Evolutionary conservation across 2,113 vertebrate genomes (phyloP), one percentile per base, ranked within the genome.

Genomic region (Perca flavescens): DNA sequence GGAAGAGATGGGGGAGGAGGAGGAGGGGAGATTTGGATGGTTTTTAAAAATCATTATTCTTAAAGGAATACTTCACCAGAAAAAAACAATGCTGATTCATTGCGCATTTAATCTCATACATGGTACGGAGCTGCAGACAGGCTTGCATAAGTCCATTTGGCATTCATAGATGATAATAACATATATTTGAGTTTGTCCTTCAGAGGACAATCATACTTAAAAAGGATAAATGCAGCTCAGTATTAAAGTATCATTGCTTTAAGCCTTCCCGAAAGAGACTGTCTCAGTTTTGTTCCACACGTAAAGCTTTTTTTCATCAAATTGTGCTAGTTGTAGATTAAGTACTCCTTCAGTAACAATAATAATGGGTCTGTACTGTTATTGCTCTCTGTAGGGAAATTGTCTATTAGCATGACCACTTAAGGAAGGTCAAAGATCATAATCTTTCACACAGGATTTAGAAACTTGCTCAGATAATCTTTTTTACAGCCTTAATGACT

Each of bases 131-230:
- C 61, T 57, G 72, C 66, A 52, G 43, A 57, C 28, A 6, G 28
- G 15, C 69, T 28, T 3, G 47, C 46, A 66, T 22, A 36, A 50
- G 76, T 53, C 86, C 22, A 0, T 77, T 77, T 49, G 10, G 75
- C 56, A 73, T 84, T 87, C 68, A 31, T 73, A 65, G 79, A 72
- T 60, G 36, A 73, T 67, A 47, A 78, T 43, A 74, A 85, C 0
- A 5, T 76, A 62, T 46, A 60, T 85, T 63, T 73, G 65, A 86
- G 52, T 85, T 85, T 65, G 77, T 82, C 81, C 74, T 89, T 89
- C 25, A 60, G 43, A 75, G 64, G 65, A 84, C 77, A 31, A 6
- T 70, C 46, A 13, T 50, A 22, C 63, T 80, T 78, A 47, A 64
- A 68, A 77, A 22, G 65, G 77, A 77, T 70, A 14, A 76, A 79